Percentiles rank a stretch among this genome's conserved stretches.
Conservation (phyloP, 2,113 vertebrate genomes). For the Symphodus melops region DNA sequence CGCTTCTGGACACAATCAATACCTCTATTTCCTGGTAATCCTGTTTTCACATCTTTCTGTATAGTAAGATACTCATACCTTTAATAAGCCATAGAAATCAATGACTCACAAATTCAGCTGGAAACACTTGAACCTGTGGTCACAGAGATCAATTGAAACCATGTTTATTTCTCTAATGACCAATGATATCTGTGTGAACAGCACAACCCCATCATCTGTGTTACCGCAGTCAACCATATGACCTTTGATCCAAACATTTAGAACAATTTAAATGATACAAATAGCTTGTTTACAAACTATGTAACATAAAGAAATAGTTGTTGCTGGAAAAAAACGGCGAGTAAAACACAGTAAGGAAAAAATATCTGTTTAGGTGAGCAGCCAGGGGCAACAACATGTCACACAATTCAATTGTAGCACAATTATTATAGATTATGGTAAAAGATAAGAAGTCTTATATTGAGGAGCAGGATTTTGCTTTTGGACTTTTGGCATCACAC, state of each 20-base stretch:
- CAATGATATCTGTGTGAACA: conserved; percentile 64
- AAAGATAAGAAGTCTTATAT: no score
- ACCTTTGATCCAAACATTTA: conserved; percentile 36
- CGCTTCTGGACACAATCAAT: conserved; percentile 68
- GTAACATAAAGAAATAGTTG: not conserved
- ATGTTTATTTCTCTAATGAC: conserved; percentile 75
- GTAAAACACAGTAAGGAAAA: no score
- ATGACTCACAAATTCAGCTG: conserved; percentile 76
- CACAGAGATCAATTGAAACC: conserved; percentile 68
- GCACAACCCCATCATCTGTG: conserved; percentile 48
- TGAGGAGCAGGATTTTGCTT: no score
- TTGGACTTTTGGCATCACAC: no score
- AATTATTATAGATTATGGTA: no score
- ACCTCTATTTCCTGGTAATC: conserved; percentile 74
- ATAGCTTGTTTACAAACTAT: not conserved
- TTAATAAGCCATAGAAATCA: conserved; percentile 81
- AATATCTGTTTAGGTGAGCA: no score
- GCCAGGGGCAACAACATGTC: no score
- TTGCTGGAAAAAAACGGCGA: no score
- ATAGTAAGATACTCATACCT: conserved; percentile 73
- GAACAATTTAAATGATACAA: conserved; percentile 9
- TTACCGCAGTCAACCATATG: conserved; percentile 54
- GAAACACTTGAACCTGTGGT: conserved; percentile 61
- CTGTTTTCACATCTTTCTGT: conserved; percentile 69
- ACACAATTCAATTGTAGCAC: no score